Percentiles rank a stretch among this genome's conserved stretches.
These are phyloP conservation scores for Morpho helenor DNA, from an alignment of 2,888 invertebrate genomes.

Conservation along the genomic window DNA sequence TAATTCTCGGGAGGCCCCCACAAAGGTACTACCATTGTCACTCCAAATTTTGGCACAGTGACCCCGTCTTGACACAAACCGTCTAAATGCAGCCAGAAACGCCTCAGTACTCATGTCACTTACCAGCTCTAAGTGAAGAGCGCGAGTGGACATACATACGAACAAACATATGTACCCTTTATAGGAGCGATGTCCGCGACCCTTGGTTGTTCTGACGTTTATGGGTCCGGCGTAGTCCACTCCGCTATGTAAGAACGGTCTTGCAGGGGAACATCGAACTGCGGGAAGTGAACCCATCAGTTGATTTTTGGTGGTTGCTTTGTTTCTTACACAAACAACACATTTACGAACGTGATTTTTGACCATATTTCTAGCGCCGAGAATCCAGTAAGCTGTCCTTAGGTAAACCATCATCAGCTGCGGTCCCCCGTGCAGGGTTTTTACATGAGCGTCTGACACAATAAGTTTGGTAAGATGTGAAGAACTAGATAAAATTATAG, in stretches of 20 bases:
- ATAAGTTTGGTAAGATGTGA: constrained; percentile 26
- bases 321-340: constrained; percentile 8
- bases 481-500: constrained; percentile 28
- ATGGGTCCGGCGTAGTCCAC: constrained; percentile 1
- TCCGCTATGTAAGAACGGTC: constrained; percentile 1
- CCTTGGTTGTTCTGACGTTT: constrained; percentile 10
- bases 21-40: constrained; percentile 32
- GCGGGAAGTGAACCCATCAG: constrained; percentile 11
- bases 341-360: constrained; percentile 14
- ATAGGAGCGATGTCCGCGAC: constrained; percentile 15
- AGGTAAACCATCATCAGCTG: constrained; percentile 25
- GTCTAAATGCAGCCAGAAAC: constrained; percentile 15
- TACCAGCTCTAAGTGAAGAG: constrained; percentile 25
- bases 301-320: constrained; percentile 12
- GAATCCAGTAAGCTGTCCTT: constrained; percentile 25
- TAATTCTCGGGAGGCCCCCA: constrained; percentile 24
- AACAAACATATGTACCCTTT: constrained; percentile 24
- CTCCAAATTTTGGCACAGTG: constrained; percentile 26
- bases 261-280: constrained; percentile 1
- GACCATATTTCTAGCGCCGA: background rate
- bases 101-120: constrained; percentile 21
- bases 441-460: constrained; percentile 28
- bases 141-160: constrained; percentile 27
- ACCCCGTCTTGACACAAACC: too few species aligned
- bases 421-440: constrained; percentile 27